A percentile compares a stretch with the other conserved stretches of the same genome.
Conservation (phyloP, 2,113 vertebrate species). For the Podarcis raffonei region DNA sequence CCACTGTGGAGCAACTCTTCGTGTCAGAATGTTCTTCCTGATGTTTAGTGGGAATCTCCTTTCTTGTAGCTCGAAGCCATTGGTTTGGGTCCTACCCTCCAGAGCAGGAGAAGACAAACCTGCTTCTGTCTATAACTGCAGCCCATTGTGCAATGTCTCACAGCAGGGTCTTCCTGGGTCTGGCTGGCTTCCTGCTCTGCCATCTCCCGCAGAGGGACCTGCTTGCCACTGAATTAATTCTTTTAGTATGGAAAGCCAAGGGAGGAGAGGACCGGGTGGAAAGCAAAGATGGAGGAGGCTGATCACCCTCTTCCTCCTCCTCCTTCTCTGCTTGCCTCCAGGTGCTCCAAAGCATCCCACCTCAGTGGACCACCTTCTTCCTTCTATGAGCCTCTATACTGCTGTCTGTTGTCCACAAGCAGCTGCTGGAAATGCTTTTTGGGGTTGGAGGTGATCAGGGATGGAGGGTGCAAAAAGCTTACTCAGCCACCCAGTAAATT, state of each 20-base stretch:
- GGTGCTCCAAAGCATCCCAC: background rate
- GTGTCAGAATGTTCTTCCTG: too few relatives aligned
- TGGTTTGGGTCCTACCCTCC: too few relatives aligned
- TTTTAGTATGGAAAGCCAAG: rapidly evolving
- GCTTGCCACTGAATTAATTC: background rate
- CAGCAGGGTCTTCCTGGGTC: background rate
- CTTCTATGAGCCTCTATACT: rapidly evolving
- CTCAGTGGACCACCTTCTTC: conserved; percentile 11
- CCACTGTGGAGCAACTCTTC: too few relatives aligned
- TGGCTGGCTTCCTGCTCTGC: background rate
- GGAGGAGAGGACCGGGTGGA: background rate
- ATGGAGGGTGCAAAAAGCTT: background rate
- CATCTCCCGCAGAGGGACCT: background rate
- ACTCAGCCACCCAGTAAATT: too few relatives aligned
- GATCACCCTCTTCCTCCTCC: background rate
- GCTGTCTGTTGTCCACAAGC: background rate
- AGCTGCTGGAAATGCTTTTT: conserved; percentile 40
- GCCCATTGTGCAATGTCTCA: too few relatives aligned
- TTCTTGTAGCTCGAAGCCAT: too few relatives aligned
- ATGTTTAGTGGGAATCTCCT: too few relatives aligned
- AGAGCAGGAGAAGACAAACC: too few relatives aligned
- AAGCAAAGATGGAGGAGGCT: background rate
- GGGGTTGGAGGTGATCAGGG: conserved; percentile 34
- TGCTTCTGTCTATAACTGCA: too few relatives aligned
- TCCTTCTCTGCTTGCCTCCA: background rate